Evolutionary conservation across 1,140 invertebrate genomes (phyloP), one percentile per base, ranked within the genome.

Genomic region (Drosophila navojoa): DNA sequence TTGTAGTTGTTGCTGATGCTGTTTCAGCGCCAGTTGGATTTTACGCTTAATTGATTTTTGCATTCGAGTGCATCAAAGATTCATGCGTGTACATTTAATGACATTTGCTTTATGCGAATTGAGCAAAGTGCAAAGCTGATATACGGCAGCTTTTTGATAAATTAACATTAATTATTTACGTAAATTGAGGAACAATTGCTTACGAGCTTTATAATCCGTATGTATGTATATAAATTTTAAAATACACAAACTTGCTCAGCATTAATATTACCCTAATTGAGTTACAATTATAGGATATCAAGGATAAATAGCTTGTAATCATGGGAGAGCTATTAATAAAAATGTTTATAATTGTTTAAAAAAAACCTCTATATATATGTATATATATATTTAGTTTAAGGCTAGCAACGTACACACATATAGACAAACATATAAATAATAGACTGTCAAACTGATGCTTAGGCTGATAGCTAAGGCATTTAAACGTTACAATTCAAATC

Each of bases 1-100:
- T 32, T 40, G 53, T 5, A 45, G 52, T 25, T 50, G 19, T n/a
- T 22, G 19, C 19, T 22, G 19, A 22, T 22, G 19, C 19, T 22
- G 19, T 2, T 22, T 22, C 19, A 2, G 19, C 19, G 2, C 2
- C 19, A 2, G 19, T 22, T 55, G 22, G 58, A 54, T 57, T 85
- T 86, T 40, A 76, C 79, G 72, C 87, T 82, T 82, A 86, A 86
- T 87, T 86, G 84, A 87, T 86, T 87, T 82, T 76, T 40, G 76
- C 82, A 82, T 76, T 75, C 76, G 71, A 79, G 71, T 82, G 82
- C 84, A 86, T 82, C 81, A 87, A 87, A 89, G 61, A 82, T 87
- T 81, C 79, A 87, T 89, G 79, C 76, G 59, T 78, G 47, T 67
- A 73, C 81, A 85, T 85, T 85, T 85, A 85, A 85, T 85, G 81